Base-by-base conservation (phyloP, 1,140 invertebrate species). In the Drosophila tropicalis region DNA sequence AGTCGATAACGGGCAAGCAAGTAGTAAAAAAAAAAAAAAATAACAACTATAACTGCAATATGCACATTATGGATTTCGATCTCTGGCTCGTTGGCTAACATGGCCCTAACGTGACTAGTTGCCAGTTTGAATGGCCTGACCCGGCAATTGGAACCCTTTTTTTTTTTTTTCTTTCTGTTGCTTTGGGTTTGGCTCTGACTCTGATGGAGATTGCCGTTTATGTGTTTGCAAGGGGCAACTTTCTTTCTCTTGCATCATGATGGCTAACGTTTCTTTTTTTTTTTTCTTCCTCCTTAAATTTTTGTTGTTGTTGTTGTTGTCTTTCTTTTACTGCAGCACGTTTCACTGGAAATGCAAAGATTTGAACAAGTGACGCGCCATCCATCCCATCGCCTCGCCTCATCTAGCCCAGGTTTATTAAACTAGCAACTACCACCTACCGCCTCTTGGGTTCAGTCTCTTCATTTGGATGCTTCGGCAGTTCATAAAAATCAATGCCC, bases 401-500 rank as follows among this genome's bases (percentile, higher is more conserved):
- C 36, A 39, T 39, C 36, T 39, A 39, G n/a, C 17, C 44, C 9
- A 12, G 70, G 19, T 66, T 58, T 22, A 67, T 64, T 70, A 71
- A 60, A 58, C 63, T 39, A 34, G 13, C 17, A 0, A 58, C 63
- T 32, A 34, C 25, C 17, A 0, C 22, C 29, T 57, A 29, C 17
- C 32, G 34, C 25, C 22, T 63, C 57, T 64, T 67, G 47, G 61
- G 54, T 36, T 51, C 51, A 36, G 54, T 80, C 77, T 47, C 72
- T 69, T 58, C 41, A 67, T 44, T 68, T 54, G 32, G 69, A 64
- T 68, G 79, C 69, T 73, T 47, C 83, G 25, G 17, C 82, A 75
- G 83, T 82, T 84, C 77, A 89, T 89, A 87, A 89, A 87, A 87
- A 80, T 70, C 80, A 87, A 87, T 87, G 84, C 84, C 84, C 84